Base-by-base conservation (phyloP, 2,888 invertebrate genomes). In the Cheilosia pagana region DNA sequence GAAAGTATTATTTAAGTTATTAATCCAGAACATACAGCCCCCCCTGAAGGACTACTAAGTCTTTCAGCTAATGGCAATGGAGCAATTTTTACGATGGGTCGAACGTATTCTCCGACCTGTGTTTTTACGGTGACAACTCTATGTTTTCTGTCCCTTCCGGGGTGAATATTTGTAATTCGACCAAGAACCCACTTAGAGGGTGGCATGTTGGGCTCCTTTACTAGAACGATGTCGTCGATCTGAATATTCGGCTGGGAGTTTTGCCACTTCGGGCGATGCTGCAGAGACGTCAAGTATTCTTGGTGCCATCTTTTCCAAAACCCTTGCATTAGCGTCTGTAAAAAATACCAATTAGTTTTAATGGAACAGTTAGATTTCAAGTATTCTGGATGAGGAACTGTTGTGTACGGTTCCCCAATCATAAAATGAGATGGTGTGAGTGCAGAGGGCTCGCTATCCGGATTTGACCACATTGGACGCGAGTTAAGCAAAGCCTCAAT, bases 271-370 rank as follows among this genome's bases (percentile, higher is more conserved):
- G 50, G 50, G 2, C 70, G 28, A 1, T 67, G 43, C n/a, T 67
- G 59, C 4, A 71, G 19, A 5, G 70, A 71, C n/a, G 59, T 71
- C 2, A 59, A 25, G 23, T 35, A 59, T 48, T 70, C 59, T 5
- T 28, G 28, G 35, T 71, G 65, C 71, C 78, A 78, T 7, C 65
- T 39, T 31, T 65, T 78, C 78, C 65, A 79, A 35, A 81, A 65
- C 2, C 70, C 75, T 65, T 75, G 70, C 39, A 45, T 52, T 62
- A 68, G 63, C 5, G 67, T 28, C 41, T 67, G 67, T 53, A 43
- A 67, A 28, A 67, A 52, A 67, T 19, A 53, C 52, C 52, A 53
- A 25, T 67, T 67, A 53, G 39, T 53, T 39, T 19, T 23, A 6
- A 50, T 67, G 16, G 50, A 52, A 67, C 8, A n/a, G 25, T 19